Evolutionary conservation across 2,113 vertebrate species (phyloP).

Genomic region (Mormyrus lacerda): DNA sequence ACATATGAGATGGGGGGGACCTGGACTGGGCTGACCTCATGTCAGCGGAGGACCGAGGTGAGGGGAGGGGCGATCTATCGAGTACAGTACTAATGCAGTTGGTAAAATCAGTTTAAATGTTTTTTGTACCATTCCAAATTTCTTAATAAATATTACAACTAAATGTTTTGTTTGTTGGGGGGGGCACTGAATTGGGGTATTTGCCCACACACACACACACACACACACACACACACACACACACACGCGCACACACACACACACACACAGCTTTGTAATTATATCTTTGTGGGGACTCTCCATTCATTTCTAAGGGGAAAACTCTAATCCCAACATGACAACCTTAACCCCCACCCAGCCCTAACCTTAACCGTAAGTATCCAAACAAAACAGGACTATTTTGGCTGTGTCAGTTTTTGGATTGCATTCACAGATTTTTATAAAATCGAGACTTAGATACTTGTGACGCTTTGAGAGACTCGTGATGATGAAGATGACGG

Average conservation of each 20-base stretch:
- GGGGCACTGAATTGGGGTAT: too few species aligned
- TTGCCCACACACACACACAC: not conserved
- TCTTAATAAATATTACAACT: too few species aligned
- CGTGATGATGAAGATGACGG: not conserved
- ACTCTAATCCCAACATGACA: not conserved
- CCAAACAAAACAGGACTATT: not conserved
- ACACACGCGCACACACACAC: too few species aligned
- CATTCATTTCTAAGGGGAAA: not conserved
- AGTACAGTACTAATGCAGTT: too few species aligned
- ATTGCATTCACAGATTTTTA: not conserved
- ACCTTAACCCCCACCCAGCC: not conserved
- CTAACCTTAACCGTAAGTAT: not conserved
- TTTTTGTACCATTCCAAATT: too few species aligned
- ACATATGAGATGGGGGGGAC: too few species aligned
- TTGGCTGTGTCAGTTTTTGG: not conserved
- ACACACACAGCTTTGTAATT: not conserved
- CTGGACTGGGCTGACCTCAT: too few species aligned
- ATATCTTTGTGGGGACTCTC: not conserved
- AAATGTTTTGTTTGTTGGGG: too few species aligned
- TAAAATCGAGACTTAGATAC: not conserved
- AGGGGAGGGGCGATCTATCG: too few species aligned
- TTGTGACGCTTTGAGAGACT: not conserved
- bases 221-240: not conserved
- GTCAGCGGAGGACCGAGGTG: too few species aligned
- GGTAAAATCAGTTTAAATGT: too few species aligned